Base-by-base conservation (phyloP, 2,113 vertebrate species). In the Thalassarche chlororhynchos region DNA sequence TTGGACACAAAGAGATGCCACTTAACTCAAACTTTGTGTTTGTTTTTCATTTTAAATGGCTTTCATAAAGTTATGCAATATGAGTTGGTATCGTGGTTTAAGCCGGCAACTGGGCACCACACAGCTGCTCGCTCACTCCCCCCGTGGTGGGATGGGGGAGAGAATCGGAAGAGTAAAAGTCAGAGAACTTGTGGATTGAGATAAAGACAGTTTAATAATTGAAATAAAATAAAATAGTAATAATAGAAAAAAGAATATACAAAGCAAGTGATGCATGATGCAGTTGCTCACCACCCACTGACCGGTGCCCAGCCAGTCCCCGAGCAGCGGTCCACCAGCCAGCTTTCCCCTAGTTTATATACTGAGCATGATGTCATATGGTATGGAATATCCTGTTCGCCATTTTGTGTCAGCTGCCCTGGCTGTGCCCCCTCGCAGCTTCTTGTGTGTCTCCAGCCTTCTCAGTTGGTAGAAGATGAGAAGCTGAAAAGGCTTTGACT, bases 21-120 rank as follows among this genome's bases (percentile, higher is more conserved):
- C 34, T 77, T 72, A 69, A 64, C 20, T 44, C 21, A 62, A 92
- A n/a, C 21, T 49, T 78, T 36, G 9, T 65, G 28, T 44, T 75
- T 83, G 12, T 6, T 91, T 91, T 91, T 78, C 5, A 31, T 71
- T 93, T 78, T 87, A 90, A 95, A 84, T 91, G 29, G 36, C 19
- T 88, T 97, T 55, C 40, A 88, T 78, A 42, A 87, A 78, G 36
- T 93, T 70, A 69, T 47, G 31, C 40, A 62, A 15, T 65, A 64
- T 54, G 52, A 95, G 5, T 49, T 61, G 58, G 23, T 36, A 23
- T 36, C 4, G 5, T 36, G 10, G 15, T 36, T 61, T 61, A 61
- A 36, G 58, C 23, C 1, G 16, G 58, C 5, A 8, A 36, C 15
- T 12, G 15, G 5, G n/a, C 58, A 12, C 23, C 14, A 61, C 15